Evolutionary conservation across 2,113 vertebrate species (phyloP).

Genomic region (Ia io): DNA sequence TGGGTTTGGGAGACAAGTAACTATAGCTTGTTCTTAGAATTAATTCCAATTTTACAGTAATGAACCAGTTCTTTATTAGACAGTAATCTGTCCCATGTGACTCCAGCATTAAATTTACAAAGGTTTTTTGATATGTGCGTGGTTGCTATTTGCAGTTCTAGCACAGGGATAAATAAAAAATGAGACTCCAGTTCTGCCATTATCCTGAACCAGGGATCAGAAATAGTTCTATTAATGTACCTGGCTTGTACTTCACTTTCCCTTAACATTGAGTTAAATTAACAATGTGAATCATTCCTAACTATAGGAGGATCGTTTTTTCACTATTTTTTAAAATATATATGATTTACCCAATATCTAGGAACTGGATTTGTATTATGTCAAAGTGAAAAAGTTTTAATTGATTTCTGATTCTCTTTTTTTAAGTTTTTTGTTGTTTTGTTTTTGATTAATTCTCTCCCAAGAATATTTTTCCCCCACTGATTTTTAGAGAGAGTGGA

Average conservation of each 20-base stretch:
- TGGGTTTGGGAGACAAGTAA: background rate
- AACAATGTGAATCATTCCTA: background rate
- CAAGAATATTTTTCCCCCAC: background rate
- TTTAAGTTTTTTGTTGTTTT: no score
- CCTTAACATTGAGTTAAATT: background rate
- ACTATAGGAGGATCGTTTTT: background rate
- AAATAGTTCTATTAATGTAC: no score
- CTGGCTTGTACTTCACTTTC: no score
- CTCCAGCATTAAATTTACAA: background rate
- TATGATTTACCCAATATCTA: background rate
- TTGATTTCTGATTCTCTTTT: background rate
- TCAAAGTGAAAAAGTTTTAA: background rate
- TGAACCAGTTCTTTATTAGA: background rate
- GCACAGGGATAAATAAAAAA: background rate
- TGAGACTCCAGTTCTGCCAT: background rate
- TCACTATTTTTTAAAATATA: background rate
- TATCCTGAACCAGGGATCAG: background rate
- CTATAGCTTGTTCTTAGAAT: constrained; percentile 24
- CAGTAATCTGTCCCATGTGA: background rate
- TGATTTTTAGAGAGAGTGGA: background rate
- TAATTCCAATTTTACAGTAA: background rate
- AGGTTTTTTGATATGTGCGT: background rate
- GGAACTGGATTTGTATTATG: background rate
- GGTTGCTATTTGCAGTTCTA: background rate
- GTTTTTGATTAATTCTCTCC: no score